Percentiles rank a stretch among this genome's conserved stretches.
These are phyloP conservation scores for Caprella mutica DNA, from an alignment of 2,888 invertebrate genomes.

Conservation along the genomic window DNA sequence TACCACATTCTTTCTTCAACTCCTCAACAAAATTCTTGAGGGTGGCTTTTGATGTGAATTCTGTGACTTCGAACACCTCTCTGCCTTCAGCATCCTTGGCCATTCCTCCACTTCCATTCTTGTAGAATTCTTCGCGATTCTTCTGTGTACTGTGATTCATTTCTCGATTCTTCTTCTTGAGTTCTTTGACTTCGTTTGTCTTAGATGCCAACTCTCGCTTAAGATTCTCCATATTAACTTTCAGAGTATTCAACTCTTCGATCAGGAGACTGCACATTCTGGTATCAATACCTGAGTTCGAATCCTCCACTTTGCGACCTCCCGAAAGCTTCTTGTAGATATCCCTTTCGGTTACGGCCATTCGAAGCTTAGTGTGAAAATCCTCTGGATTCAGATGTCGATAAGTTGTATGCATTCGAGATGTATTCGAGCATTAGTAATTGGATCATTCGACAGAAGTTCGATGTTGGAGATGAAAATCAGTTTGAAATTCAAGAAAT, in stretches of 20 bases:
- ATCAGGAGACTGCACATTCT: slow-evolving; percentile 19
- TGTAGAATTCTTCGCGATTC: not conserved
- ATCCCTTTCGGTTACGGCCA: slow-evolving; percentile 30
- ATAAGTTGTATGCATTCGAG: too few species aligned
- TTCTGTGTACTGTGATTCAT: slow-evolving; percentile 10
- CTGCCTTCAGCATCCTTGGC: not conserved
- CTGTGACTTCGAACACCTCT: not conserved
- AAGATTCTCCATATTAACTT: slow-evolving; percentile 52
- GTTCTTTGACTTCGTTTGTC: slow-evolving; percentile 39
- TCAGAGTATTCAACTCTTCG: slow-evolving; percentile 48
- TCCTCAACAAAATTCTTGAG: slow-evolving; percentile 15
- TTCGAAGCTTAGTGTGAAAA: too few species aligned
- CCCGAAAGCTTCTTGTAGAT: slow-evolving; percentile 43
- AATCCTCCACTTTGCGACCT: slow-evolving; percentile 7
- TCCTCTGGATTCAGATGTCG: too few species aligned
- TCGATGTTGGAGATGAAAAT: too few species aligned
- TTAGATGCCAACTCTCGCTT: slow-evolving; percentile 44
- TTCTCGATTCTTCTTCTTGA: slow-evolving; percentile 44
- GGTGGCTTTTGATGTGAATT: slow-evolving; percentile 12
- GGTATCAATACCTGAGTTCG: slow-evolving; percentile 4
- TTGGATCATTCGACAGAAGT: too few species aligned
- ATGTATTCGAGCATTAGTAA: too few species aligned
- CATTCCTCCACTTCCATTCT: not conserved
- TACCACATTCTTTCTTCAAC: slow-evolving; percentile 16
- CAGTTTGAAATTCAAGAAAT: too few species aligned